These are phyloP conservation scores for Nasalis larvatus DNA, from an alignment of 2,113 vertebrate genomes.

Conservation along the genomic window DNA sequence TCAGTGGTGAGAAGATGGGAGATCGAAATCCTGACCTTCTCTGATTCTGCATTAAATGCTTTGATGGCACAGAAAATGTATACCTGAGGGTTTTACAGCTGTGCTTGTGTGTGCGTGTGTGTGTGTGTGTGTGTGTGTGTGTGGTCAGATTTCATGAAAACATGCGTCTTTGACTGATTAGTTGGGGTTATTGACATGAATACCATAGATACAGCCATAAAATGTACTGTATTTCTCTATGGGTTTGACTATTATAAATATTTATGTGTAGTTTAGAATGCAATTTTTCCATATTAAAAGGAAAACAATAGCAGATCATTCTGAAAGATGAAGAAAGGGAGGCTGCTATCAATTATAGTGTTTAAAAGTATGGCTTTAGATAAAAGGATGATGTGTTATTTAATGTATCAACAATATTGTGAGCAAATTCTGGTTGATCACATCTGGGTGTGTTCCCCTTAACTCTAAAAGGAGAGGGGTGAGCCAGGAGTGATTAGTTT, in stretches of 20 bases:
- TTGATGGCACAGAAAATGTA: not conserved
- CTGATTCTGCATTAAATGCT: not conserved
- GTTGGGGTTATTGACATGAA: not conserved
- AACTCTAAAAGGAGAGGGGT: not conserved
- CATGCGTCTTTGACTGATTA: not conserved
- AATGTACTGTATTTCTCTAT: not conserved
- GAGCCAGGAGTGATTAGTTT: constrained; percentile 40
- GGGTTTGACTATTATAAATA: constrained; percentile 20
- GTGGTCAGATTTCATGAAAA: not conserved
- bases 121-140: not conserved
- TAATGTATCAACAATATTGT: constrained; percentile 24
- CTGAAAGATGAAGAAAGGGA: not conserved
- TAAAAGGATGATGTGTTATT: constrained; percentile 51
- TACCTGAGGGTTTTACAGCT: not conserved
- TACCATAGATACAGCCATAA: not conserved
- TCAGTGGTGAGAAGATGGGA: not conserved
- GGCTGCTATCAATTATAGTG: constrained; percentile 6
- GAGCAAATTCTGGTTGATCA: constrained; percentile 32
- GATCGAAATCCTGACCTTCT: not conserved
- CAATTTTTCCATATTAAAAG: constrained; percentile 21
- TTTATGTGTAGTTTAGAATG: constrained; percentile 42
- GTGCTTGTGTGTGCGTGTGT: not conserved
- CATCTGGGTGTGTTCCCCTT: constrained; percentile 58
- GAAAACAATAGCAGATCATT: constrained; percentile 25
- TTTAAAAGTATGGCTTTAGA: constrained; percentile 51